Evolutionary conservation across 2,797 vertebrate genomes (phyloP).

Genomic region (Distichodus sexfasciatus): DNA sequence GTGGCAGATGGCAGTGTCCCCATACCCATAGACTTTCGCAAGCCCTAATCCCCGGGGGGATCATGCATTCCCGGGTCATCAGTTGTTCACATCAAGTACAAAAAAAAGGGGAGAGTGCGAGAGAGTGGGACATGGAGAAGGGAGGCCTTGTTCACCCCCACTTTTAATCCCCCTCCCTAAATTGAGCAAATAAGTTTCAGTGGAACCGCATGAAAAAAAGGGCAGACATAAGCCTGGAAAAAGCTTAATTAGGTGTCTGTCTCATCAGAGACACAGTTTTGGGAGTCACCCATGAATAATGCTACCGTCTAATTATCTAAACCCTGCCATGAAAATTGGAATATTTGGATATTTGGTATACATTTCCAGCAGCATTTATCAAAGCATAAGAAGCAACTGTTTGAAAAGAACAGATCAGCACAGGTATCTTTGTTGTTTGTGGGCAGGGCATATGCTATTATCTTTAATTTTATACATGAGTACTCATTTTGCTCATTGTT

Average conservation of each 20-base stretch:
- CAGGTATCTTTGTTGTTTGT: slow-evolving; percentile 5
- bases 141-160: slow-evolving; percentile 31
- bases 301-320: slow-evolving; percentile 17
- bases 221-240: slow-evolving; percentile 30
- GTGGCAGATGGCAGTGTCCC: slow-evolving; percentile 60
- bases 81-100: slow-evolving; percentile 57
- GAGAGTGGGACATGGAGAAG: slow-evolving; percentile 31
- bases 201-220: slow-evolving; percentile 26
- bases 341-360: neutral
- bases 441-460: slow-evolving; percentile 9
- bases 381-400: neutral
- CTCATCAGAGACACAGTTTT: slow-evolving; percentile 39
- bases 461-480: slow-evolving; percentile 42
- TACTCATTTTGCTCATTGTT: slow-evolving; percentile 49
- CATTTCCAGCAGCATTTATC: neutral
- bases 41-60: slow-evolving; percentile 54
- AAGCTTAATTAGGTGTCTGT: slow-evolving; percentile 47
- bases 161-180: slow-evolving; percentile 42
- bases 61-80: slow-evolving; percentile 56
- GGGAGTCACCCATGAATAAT: slow-evolving; percentile 33
- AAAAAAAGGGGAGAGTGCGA: slow-evolving; percentile 26
- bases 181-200: slow-evolving; percentile 52
- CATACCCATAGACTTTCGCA: slow-evolving; percentile 55
- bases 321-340: neutral
- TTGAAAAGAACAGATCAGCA: slow-evolving; percentile 12